phyloP scores from a whole-genome alignment of 2,797 vertebrate genomes.

The Microctenopoma lineatum region DNA sequence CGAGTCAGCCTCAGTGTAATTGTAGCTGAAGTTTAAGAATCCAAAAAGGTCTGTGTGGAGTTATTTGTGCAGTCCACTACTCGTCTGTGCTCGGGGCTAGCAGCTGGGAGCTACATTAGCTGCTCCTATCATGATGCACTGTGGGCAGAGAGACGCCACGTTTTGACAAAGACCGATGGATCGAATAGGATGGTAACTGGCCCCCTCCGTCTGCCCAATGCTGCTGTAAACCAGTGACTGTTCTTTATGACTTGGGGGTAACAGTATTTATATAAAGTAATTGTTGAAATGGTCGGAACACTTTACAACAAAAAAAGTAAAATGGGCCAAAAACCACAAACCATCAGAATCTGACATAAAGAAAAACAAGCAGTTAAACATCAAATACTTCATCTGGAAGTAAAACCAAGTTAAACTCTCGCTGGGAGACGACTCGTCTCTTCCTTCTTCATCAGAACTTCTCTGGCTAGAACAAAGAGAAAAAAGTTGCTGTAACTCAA shows the following conservation, averaged over 20 bases:
- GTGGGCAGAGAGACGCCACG: background rate
- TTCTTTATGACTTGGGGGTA: background rate
- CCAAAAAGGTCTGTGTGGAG: background rate
- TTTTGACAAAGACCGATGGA: too few relatives aligned
- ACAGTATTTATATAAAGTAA: background rate
- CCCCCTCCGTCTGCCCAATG: background rate
- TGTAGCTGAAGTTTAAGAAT: background rate
- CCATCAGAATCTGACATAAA: too few relatives aligned
- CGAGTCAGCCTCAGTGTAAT: background rate
- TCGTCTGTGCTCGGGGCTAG: too few relatives aligned
- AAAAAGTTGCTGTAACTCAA: background rate
- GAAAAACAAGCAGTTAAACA: too few relatives aligned
- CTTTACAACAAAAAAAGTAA: background rate
- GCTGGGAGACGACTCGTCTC: background rate
- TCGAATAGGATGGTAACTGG: too few relatives aligned
- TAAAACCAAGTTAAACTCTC: background rate
- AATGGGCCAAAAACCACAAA: too few relatives aligned
- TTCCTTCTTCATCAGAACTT: background rate
- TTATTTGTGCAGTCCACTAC: too few relatives aligned
- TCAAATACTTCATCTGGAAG: background rate
- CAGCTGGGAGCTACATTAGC: background rate
- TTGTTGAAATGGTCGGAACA: background rate
- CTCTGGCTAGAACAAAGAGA: background rate
- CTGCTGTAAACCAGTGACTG: background rate
- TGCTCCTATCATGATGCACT: background rate